A percentile compares a stretch with the other conserved stretches of the same genome.
Conservation (phyloP, 2,797 vertebrate species). For the Sus cebifrons region DNA sequence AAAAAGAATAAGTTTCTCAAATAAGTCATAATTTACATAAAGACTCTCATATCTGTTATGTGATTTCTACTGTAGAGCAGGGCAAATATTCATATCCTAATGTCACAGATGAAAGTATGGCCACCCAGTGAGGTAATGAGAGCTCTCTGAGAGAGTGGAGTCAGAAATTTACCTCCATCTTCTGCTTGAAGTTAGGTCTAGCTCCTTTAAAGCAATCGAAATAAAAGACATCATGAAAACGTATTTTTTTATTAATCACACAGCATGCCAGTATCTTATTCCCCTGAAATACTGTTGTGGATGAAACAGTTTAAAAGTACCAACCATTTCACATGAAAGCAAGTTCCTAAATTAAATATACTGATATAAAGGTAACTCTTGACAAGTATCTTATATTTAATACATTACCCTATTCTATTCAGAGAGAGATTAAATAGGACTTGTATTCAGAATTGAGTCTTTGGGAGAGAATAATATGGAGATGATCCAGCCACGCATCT, state of each 20-base stretch:
- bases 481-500: not conserved
- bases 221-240: not conserved
- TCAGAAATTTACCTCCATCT: not conserved
- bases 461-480: not conserved
- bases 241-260: not conserved
- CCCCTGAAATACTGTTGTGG: not conserved
- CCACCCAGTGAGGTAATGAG: not conserved
- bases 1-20: not conserved
- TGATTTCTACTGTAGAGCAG: not conserved
- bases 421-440: not conserved
- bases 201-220: not conserved
- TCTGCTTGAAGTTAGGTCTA: not conserved
- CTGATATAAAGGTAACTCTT: not conserved
- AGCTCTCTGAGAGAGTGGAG: not conserved
- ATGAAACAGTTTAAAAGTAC: not conserved
- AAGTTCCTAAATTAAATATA: not conserved
- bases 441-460: not conserved
- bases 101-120: not conserved
- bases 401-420: not conserved
- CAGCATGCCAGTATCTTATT: not conserved
- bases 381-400: not conserved
- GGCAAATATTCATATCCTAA: not conserved
- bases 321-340: not conserved
- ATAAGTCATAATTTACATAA: conserved; percentile 29
- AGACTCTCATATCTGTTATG: not conserved